Evolutionary conservation across 2,888 invertebrate species (phyloP).

Genomic region (Rhingia rostrata): DNA sequence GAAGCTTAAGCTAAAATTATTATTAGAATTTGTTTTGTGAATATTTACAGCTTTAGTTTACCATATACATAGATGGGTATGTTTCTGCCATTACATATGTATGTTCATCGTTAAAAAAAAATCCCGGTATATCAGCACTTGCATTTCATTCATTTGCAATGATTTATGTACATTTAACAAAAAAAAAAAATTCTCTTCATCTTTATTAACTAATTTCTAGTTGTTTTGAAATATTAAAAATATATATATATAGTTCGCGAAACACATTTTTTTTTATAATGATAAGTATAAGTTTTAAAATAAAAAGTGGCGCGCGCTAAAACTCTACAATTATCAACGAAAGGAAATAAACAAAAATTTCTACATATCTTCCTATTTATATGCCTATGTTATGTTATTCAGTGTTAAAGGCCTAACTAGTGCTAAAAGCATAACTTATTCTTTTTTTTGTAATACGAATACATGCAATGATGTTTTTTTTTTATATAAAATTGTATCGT

Average conservation of each 20-base stretch:
- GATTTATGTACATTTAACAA: constrained; percentile 56
- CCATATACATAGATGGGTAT: constrained; percentile 12
- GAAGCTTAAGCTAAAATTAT: constrained; percentile 41
- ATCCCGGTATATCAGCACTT: constrained; percentile 56
- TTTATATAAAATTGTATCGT: constrained; percentile 26
- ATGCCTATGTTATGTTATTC: constrained; percentile 39
- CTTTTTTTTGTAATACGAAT: constrained; percentile 33
- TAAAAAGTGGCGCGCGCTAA: constrained; percentile 23
- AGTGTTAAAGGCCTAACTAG: constrained; percentile 69
- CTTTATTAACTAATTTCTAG: too few species aligned
- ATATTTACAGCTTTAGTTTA: constrained; percentile 55
- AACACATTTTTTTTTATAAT: constrained; percentile 19
- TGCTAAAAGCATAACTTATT: constrained; percentile 57
- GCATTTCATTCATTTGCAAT: constrained; percentile 19
- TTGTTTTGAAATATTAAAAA: not conserved
- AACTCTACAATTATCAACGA: constrained; percentile 43
- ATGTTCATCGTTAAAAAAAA: constrained; percentile 23
- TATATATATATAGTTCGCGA: constrained; percentile 1
- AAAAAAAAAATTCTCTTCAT: too few species aligned
- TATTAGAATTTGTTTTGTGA: constrained; percentile 30
- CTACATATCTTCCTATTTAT: constrained; percentile 3
- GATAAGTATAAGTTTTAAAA: constrained; percentile 5
- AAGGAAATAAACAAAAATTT: constrained; percentile 15
- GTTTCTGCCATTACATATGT: not conserved
- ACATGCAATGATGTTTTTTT: constrained; percentile 20